These are phyloP conservation scores for Patella ulyssiponensis DNA, from an alignment of 2,888 invertebrate species.

Conservation along the genomic window DNA sequence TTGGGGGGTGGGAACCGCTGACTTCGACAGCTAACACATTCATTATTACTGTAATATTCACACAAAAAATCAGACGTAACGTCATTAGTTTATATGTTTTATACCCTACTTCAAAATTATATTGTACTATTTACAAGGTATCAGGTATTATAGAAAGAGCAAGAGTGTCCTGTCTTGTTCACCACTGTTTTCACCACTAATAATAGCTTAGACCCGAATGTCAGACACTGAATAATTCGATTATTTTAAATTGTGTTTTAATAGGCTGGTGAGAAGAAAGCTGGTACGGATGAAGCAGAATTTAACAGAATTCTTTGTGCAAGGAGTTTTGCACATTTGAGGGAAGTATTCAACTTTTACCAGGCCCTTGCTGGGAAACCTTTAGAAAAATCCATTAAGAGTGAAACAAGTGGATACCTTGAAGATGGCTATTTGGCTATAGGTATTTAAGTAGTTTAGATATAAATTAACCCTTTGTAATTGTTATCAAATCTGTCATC, in stretches of 20 bases:
- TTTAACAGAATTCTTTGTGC: slow-evolving; percentile 60
- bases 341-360: slow-evolving; percentile 60
- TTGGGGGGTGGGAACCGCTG: too few relatives aligned
- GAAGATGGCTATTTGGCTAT: slow-evolving; percentile 57
- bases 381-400: slow-evolving; percentile 56
- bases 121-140: too few relatives aligned
- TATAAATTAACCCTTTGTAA: too few relatives aligned
- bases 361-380: slow-evolving; percentile 47
- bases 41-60: background rate
- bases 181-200: too few relatives aligned
- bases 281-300: slow-evolving; percentile 65
- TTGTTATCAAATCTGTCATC: too few relatives aligned
- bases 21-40: too few relatives aligned
- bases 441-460: slow-evolving; percentile 36
- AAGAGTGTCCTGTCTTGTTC: too few relatives aligned
- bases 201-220: too few relatives aligned
- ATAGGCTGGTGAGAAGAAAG: slow-evolving; percentile 62
- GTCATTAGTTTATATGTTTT: background rate
- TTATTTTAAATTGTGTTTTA: background rate
- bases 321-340: slow-evolving; percentile 56
- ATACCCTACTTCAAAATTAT: background rate
- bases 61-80: background rate
- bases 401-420: slow-evolving; percentile 57
- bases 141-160: too few relatives aligned
- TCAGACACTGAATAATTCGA: too few relatives aligned